phyloP scores from a whole-genome alignment of 2,888 invertebrate species.

The Macrophya alboannulata region DNA sequence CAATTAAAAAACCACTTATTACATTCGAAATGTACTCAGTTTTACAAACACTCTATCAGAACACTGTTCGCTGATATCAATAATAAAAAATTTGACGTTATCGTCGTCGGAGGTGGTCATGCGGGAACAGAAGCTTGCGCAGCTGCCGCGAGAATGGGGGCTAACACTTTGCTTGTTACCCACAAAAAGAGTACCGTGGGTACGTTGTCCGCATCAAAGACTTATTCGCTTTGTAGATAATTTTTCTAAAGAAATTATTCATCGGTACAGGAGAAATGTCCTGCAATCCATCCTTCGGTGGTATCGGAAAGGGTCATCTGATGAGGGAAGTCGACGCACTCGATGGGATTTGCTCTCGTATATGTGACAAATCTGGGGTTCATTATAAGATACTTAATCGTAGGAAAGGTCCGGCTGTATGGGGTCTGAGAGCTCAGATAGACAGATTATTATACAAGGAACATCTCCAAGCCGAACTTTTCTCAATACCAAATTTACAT shows the following conservation, averaged over 20 bases:
- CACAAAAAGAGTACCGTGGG: slow-evolving; percentile 93
- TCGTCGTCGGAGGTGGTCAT: slow-evolving; percentile 95
- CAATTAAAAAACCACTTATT: slow-evolving; percentile 12
- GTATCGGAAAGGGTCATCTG: slow-evolving; percentile 95
- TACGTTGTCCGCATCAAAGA: slow-evolving; percentile 68
- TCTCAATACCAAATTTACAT: slow-evolving; percentile 84
- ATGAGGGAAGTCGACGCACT: slow-evolving; percentile 94
- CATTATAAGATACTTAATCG: slow-evolving; percentile 92
- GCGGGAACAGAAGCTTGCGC: slow-evolving; percentile 94
- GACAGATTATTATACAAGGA: slow-evolving; percentile 90
- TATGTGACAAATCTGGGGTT: slow-evolving; percentile 91
- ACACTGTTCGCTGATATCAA: slow-evolving; percentile 41
- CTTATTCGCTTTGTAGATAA: not conserved
- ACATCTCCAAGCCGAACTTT: slow-evolving; percentile 88
- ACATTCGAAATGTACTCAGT: slow-evolving; percentile 5
- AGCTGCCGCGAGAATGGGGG: slow-evolving; percentile 92
- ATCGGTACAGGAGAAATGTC: slow-evolving; percentile 91
- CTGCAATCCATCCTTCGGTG: slow-evolving; percentile 96
- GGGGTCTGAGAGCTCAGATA: slow-evolving; percentile 94
- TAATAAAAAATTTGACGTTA: slow-evolving; percentile 84
- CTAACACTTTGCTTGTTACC: slow-evolving; percentile 89
- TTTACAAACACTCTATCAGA: slow-evolving; percentile 58
- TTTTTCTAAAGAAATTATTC: not conserved
- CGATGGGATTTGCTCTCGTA: slow-evolving; percentile 91
- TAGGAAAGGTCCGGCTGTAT: slow-evolving; percentile 93